phyloP scores from a whole-genome alignment of 1,140 invertebrate species.

The Pseudomyrmex flavicornis region DNA sequence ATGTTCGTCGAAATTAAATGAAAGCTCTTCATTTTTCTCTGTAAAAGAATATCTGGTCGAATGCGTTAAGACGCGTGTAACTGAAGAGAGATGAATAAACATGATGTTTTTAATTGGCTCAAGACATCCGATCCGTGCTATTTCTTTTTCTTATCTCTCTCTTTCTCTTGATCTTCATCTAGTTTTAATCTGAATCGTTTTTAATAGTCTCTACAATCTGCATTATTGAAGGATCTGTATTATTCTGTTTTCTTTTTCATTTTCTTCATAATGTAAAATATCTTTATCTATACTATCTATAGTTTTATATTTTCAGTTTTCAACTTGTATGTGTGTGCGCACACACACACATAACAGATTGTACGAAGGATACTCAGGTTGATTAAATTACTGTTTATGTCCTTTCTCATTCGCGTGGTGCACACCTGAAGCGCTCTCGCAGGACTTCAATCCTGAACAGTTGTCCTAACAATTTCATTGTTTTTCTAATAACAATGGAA shows the following conservation, averaged over 20 bases:
- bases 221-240: no score
- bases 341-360: no score
- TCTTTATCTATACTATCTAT: no score
- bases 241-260: no score
- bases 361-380: not conserved
- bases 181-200: no score
- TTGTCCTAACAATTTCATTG: slow-evolving; percentile 28
- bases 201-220: no score
- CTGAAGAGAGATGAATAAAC: not conserved
- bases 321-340: no score
- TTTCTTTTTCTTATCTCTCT: slow-evolving; percentile 8
- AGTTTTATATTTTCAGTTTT: no score
- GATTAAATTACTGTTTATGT: slow-evolving; percentile 36
- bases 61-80: not conserved
- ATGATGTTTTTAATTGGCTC: slow-evolving; percentile 1
- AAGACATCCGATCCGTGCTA: not conserved
- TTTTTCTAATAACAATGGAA: not conserved
- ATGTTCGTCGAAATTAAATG: not conserved
- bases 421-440: slow-evolving; percentile 21
- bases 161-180: not conserved
- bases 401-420: slow-evolving; percentile 31
- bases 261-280: no score
- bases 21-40: not conserved
- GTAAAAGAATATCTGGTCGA: not conserved
- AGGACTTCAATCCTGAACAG: slow-evolving; percentile 6